Evolutionary conservation across 1,140 invertebrate genomes (phyloP).

Genomic region (Ladona fulva): DNA sequence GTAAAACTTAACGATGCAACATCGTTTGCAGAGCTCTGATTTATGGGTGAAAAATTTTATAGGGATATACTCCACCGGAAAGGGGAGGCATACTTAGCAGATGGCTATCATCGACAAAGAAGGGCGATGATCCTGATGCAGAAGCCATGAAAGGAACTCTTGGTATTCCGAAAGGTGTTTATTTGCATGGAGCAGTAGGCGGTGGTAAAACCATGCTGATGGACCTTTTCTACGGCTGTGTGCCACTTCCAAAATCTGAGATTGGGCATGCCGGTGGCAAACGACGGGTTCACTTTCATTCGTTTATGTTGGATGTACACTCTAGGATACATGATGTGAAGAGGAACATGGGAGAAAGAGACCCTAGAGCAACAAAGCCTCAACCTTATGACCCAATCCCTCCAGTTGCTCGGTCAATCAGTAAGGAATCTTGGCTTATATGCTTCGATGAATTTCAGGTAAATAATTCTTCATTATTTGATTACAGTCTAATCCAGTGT

Average conservation of each 20-base stretch:
- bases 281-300: constrained; percentile 87
- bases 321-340: constrained; percentile 72
- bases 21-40: no score
- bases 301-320: constrained; percentile 97
- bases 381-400: constrained; percentile 88
- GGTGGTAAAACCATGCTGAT: constrained; percentile 98
- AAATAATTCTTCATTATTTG: constrained; percentile 24
- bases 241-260: constrained; percentile 20
- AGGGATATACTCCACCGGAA: constrained; percentile 43
- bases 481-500: not conserved
- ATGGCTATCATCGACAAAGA: constrained; percentile 32
- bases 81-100: constrained; percentile 36
- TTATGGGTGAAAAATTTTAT: not conserved
- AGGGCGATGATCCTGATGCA: constrained; percentile 30
- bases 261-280: constrained; percentile 50
- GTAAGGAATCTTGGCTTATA: constrained; percentile 77
- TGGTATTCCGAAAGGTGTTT: constrained; percentile 62
- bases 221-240: constrained; percentile 88
- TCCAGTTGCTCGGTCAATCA: constrained; percentile 82
- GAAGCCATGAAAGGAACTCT: constrained; percentile 36
- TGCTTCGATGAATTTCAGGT: constrained; percentile 99
- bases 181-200: constrained; percentile 78
- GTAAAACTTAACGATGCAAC: no score
- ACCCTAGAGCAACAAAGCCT: constrained; percentile 49
- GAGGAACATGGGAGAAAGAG: constrained; percentile 52